Evolutionary conservation across 2,888 invertebrate genomes (phyloP).

Genomic region (Choreutis nemorana): DNA sequence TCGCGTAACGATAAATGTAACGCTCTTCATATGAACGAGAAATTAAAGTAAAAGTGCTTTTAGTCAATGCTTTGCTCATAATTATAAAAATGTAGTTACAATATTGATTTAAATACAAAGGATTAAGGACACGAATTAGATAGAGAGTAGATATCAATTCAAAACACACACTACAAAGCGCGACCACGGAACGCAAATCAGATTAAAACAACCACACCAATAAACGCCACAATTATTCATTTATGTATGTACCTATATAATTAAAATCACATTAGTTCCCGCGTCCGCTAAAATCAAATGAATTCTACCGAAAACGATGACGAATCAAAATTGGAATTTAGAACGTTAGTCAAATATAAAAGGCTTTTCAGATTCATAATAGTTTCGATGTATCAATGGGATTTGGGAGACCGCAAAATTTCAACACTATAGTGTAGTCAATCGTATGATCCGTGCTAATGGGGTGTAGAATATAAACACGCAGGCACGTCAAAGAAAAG

Average conservation of each 20-base stretch:
- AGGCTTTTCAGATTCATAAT: constrained; percentile 25
- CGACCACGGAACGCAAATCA: no score
- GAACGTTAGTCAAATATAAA: constrained; percentile 34
- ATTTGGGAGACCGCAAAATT: constrained; percentile 52
- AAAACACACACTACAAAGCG: no score
- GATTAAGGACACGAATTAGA: no score
- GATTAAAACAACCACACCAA: no score
- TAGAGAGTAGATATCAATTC: no score
- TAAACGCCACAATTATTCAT: no score
- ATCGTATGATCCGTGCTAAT: constrained; percentile 35
- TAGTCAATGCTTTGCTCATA: not conserved
- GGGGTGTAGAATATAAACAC: constrained; percentile 18
- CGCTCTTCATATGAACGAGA: not conserved
- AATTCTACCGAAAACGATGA: constrained; percentile 29
- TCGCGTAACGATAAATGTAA: no score
- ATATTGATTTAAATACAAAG: no score
- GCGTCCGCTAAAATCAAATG: no score
- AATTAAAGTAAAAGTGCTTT: not conserved
- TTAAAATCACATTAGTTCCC: no score
- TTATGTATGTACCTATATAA: no score
- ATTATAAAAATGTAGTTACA: not conserved
- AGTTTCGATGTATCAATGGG: constrained; percentile 36
- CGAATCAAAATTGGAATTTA: constrained; percentile 23
- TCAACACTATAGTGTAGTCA: constrained; percentile 43
- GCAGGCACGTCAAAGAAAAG: no score